These are phyloP conservation scores for Neoaliturus tenellus DNA, from an alignment of 2,888 invertebrate genomes.

Conservation along the genomic window DNA sequence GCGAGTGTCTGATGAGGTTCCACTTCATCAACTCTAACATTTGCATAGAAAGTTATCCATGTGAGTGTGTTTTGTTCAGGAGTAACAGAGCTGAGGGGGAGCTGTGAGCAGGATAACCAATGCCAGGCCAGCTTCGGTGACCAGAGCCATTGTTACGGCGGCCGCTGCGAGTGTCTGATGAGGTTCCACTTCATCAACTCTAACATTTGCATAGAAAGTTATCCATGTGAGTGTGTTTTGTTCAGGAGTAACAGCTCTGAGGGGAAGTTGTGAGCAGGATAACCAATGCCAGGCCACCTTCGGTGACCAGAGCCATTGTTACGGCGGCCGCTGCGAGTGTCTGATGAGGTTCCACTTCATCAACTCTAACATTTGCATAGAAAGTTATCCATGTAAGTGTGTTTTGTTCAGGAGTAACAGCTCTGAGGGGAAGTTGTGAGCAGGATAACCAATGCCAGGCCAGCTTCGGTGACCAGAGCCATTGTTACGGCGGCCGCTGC, in stretches of 20 bases:
- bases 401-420: constrained; percentile 11
- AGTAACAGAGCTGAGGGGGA: not conserved
- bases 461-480: constrained; percentile 41
- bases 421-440: not conserved
- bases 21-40: constrained; percentile 48
- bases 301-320: constrained; percentile 40
- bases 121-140: constrained; percentile 48
- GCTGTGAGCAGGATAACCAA: constrained; percentile 37
- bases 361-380: too few relatives aligned
- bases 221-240: too few relatives aligned
- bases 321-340: constrained; percentile 17
- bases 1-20: constrained; percentile 13
- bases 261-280: constrained; percentile 28
- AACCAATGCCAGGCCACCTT: constrained; percentile 46
- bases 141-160: constrained; percentile 4
- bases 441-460: constrained; percentile 47
- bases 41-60: too few relatives aligned
- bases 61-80: too few relatives aligned
- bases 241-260: not conserved
- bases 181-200: constrained; percentile 40
- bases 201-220: too few relatives aligned
- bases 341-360: constrained; percentile 27
- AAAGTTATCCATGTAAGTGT: too few relatives aligned
- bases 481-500: constrained; percentile 12
- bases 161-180: constrained; percentile 24